Base-by-base conservation (phyloP, 1,140 invertebrate genomes). In the Geopemphigus sp. region DNA sequence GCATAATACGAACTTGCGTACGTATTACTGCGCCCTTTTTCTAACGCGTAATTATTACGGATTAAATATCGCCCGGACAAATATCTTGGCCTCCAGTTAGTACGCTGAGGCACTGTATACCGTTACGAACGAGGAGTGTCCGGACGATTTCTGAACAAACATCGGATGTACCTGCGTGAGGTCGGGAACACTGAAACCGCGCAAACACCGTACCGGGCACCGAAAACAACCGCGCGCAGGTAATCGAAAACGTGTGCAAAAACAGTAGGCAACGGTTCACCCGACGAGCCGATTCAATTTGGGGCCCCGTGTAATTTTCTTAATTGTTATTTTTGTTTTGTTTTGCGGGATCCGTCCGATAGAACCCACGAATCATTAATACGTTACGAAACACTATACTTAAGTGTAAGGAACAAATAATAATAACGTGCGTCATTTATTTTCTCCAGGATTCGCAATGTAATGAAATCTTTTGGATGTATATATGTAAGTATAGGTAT, bases 181-280 rank as follows among this genome's bases (percentile, higher is more conserved):
- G 39, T 45, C 11, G 39, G 39, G 5, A 57, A 74, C 19, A 57
- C 39, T 74, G 12, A 57, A 74, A 56, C 54, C 26, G 72, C 53
- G 4, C 57, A 39, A 57, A 17, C 54, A 53, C 47, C 32, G 11
- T 0, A n/a, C 29, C 70, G 56, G 70, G 39, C 24, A 6, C 24
- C 12, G 6, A 39, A 12, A 22, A 12, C 24, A 76, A 59, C 22
- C 32, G 54, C 24, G 32, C 47, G 24, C 68, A 53, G 68, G 47
- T 54, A 53, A 72, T 59, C 45, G 54, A 57, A 76, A 56, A 59
- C 22, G 72, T 76, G 72, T 76, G 72, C 72, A 26, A 59, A 74
- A 76, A 76, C 72, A 59, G 72, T 57, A 76, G 72, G 72, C 45
- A 24, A 12, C 11, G 29, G 54, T 15, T 22, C n/a, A 15, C 19